These are phyloP conservation scores for Petrocephalus microphthalmus DNA, from an alignment of 2,113 vertebrate genomes.

Conservation along the genomic window DNA sequence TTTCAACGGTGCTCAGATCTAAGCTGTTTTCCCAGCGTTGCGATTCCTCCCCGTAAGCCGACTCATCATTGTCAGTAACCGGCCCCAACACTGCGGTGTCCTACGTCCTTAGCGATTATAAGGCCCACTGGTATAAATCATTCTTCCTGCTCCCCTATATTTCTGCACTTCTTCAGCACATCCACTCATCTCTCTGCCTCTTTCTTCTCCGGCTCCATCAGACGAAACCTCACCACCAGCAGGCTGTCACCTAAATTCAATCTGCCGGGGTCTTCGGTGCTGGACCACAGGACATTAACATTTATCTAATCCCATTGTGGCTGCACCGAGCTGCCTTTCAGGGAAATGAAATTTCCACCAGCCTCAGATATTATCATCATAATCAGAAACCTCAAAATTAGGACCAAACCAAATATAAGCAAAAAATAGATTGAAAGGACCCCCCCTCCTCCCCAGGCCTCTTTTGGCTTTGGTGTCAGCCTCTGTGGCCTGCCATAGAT, in stretches of 20 bases:
- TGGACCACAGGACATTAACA: conserved; percentile 16
- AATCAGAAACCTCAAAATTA: conserved; percentile 23
- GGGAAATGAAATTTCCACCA: conserved; percentile 22
- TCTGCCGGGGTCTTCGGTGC: not conserved
- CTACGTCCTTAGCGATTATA: not conserved
- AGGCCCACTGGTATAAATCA: not conserved
- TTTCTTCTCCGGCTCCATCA: not conserved
- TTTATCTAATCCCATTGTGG: conserved; percentile 20
- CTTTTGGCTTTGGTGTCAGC: not conserved
- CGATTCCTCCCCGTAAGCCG: not conserved
- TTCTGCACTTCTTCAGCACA: too few species aligned
- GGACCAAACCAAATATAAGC: not conserved
- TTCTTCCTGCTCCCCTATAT: not conserved
- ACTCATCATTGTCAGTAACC: not conserved
- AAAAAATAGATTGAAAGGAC: not conserved
- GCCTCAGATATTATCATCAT: conserved; percentile 18
- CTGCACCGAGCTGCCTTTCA: not conserved
- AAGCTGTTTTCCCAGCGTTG: not conserved
- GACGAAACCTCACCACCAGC: not conserved
- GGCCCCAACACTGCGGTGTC: not conserved
- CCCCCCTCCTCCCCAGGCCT: not conserved
- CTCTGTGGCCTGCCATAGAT: not conserved
- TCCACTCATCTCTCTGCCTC: not conserved
- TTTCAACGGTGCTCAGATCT: not conserved
- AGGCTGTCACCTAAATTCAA: conserved; percentile 19